Evolutionary conservation across 2,888 invertebrate genomes (phyloP).

Genomic region (Stegana nigrithorax): DNA sequence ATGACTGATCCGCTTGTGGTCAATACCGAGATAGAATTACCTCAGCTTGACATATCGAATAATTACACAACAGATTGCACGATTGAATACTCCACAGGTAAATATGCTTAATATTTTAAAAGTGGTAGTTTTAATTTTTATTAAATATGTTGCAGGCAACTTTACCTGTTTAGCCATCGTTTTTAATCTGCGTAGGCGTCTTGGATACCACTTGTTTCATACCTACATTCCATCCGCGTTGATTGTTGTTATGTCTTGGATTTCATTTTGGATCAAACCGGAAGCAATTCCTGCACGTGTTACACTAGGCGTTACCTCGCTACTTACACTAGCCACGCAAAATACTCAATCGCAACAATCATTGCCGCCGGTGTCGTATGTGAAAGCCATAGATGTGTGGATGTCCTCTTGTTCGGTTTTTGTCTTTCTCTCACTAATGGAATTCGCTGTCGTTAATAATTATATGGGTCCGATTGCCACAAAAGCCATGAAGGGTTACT

Average conservation of each 20-base stretch:
- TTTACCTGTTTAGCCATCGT: constrained; percentile 92
- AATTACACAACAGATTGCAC: constrained; percentile 92
- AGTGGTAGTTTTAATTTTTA: not conserved
- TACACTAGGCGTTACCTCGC: constrained; percentile 87
- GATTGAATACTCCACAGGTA: constrained; percentile 86
- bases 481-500: constrained; percentile 90
- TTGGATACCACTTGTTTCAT: constrained; percentile 91
- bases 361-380: constrained; percentile 90
- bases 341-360: constrained; percentile 92
- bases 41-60: constrained; percentile 86
- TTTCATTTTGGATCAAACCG: constrained; percentile 95
- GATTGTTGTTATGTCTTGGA: constrained; percentile 96
- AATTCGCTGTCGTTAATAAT: constrained; percentile 91
- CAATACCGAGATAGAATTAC: constrained; percentile 89
- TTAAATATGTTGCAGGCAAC: constrained; percentile 75
- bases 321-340: constrained; percentile 89
- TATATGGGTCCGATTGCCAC: constrained; percentile 87
- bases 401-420: constrained; percentile 93
- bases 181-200: constrained; percentile 83
- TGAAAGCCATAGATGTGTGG: constrained; percentile 93
- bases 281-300: constrained; percentile 92
- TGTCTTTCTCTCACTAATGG: constrained; percentile 90
- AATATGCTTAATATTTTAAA: constrained; percentile 2
- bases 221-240: constrained; percentile 92
- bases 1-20: constrained; percentile 89